These are phyloP conservation scores for Epinephelus awoara DNA, from an alignment of 2,797 vertebrate species.

Conservation along the genomic window DNA sequence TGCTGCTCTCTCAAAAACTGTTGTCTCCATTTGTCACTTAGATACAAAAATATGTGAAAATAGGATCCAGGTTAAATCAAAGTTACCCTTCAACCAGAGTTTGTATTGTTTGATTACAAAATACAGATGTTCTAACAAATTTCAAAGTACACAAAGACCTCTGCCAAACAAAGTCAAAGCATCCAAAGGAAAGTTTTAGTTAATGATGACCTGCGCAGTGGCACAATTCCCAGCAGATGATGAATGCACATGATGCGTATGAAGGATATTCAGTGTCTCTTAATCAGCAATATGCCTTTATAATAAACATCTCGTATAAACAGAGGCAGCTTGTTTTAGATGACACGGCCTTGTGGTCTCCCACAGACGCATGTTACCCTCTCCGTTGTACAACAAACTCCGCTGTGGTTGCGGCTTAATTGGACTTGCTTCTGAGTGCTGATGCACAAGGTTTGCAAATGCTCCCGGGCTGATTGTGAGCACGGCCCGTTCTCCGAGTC, in stretches of 20 bases:
- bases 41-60: too few species aligned
- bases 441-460: slow-evolving; percentile 33
- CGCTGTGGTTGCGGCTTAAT: slow-evolving; percentile 22
- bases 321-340: slow-evolving; percentile 18
- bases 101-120: slow-evolving; percentile 19
- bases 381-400: slow-evolving; percentile 21
- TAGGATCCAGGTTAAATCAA: too few species aligned
- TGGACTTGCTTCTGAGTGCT: slow-evolving; percentile 21
- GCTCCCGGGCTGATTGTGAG: slow-evolving; percentile 38
- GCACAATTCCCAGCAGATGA: slow-evolving; percentile 27
- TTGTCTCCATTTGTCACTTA: too few species aligned
- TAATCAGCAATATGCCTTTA: slow-evolving; percentile 25
- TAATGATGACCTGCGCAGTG: slow-evolving; percentile 9
- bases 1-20: too few species aligned
- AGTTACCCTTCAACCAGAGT: not conserved
- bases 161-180: slow-evolving; percentile 11
- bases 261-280: slow-evolving; percentile 21
- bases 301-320: not conserved
- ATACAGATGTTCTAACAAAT: not conserved
- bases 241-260: slow-evolving; percentile 20
- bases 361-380: slow-evolving; percentile 17
- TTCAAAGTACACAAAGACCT: slow-evolving; percentile 9
- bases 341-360: slow-evolving; percentile 32
- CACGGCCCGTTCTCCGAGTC: slow-evolving; percentile 10
- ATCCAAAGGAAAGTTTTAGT: slow-evolving; percentile 4